phyloP scores from a whole-genome alignment of 2,888 invertebrate genomes.

The Biston stratarius region DNA sequence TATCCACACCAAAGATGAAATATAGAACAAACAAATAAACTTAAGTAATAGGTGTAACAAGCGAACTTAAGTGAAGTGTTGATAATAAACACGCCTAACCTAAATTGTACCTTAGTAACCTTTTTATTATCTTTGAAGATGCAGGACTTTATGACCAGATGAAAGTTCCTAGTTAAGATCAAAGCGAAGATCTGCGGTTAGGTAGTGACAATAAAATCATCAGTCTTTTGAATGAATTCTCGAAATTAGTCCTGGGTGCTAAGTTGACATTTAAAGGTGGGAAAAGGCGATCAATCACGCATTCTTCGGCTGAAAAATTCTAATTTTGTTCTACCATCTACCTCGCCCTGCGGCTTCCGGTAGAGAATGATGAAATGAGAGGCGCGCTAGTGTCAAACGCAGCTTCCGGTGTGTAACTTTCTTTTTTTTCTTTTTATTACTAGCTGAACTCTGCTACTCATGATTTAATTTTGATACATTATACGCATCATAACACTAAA shows the following conservation, averaged over 20 bases:
- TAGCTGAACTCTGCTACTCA: not conserved
- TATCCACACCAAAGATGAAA: too few relatives aligned
- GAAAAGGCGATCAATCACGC: constrained; percentile 64
- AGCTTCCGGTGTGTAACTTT: constrained; percentile 68
- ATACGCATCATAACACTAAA: too few relatives aligned
- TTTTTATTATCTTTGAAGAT: constrained; percentile 18
- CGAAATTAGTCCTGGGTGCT: constrained; percentile 48
- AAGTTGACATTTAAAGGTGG: constrained; percentile 51
- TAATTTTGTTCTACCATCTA: constrained; percentile 65
- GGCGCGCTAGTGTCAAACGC: constrained; percentile 60
- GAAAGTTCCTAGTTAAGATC: constrained; percentile 41
- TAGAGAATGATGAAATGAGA: constrained; percentile 53
- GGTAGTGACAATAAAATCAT: constrained; percentile 51
- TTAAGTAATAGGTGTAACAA: too few relatives aligned
- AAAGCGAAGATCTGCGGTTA: constrained; percentile 45
- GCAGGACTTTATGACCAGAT: constrained; percentile 35
- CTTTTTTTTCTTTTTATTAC: constrained; percentile 56
- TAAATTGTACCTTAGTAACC: not conserved
- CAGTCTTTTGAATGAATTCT: constrained; percentile 52
- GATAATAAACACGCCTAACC: constrained; percentile 1
- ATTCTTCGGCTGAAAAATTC: constrained; percentile 60
- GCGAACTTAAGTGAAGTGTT: not conserved
- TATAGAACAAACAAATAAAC: too few relatives aligned
- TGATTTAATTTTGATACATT: too few relatives aligned
- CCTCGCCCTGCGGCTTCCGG: constrained; percentile 66